A percentile compares a stretch with the other conserved stretches of the same genome.
Conservation (phyloP, 2,113 vertebrate species). For the Oreochromis tanganicae region DNA sequence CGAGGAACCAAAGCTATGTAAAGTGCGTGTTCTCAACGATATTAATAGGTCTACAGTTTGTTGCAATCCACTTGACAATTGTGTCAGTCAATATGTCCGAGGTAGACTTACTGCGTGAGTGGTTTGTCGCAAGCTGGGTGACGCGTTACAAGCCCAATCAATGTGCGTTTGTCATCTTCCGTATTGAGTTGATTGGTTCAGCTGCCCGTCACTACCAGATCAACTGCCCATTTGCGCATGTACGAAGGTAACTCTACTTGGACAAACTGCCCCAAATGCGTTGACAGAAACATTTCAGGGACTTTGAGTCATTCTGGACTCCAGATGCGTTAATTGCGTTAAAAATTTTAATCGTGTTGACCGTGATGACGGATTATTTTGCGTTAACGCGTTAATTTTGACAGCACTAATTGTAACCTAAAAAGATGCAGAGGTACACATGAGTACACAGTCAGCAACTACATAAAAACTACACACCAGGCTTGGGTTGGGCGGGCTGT, state of each 20-base stretch:
- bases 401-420: background rate
- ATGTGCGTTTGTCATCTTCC: background rate
- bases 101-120: fast-evolving
- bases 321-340: background rate
- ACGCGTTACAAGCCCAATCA: background rate
- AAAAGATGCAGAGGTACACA: background rate
- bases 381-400: fast-evolving
- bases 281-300: background rate
- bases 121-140: background rate
- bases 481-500: conserved; percentile 78
- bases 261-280: fast-evolving
- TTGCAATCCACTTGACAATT: background rate
- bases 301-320: background rate
- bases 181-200: background rate
- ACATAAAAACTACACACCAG: conserved; percentile 69
- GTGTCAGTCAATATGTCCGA: fast-evolving
- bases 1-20: background rate
- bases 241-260: background rate
- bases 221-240: background rate
- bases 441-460: background rate
- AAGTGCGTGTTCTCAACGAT: background rate
- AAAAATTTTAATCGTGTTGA: background rate
- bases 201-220: background rate
- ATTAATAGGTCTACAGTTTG: background rate
- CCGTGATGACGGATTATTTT: background rate